A percentile compares a stretch with the other conserved stretches of the same genome.
phyloP scores from a whole-genome alignment of 1,140 invertebrate genomes.

The Diachasmimorpha longicaudata region DNA sequence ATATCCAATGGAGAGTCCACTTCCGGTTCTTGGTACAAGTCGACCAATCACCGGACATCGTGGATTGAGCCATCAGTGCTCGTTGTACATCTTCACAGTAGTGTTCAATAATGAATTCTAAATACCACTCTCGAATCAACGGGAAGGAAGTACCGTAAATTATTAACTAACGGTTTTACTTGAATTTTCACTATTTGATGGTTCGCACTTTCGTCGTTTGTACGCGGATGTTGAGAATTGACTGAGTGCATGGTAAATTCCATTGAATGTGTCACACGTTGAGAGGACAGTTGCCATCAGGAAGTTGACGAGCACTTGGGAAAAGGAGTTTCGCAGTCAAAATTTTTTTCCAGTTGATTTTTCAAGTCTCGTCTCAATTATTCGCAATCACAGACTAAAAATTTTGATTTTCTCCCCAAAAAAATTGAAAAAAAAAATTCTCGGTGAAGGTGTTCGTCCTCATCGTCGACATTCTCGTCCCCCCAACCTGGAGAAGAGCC shows the following conservation, averaged over 20 bases:
- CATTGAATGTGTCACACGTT: background rate
- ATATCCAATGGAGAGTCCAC: slow-evolving; percentile 35
- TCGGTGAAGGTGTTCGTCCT: background rate
- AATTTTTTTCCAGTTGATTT: too few species aligned
- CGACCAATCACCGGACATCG: slow-evolving; percentile 54
- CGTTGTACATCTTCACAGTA: slow-evolving; percentile 43
- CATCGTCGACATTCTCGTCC: too few species aligned
- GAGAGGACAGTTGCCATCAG: background rate
- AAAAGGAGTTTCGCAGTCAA: slow-evolving; percentile 7
- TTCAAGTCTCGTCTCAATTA: too few species aligned
- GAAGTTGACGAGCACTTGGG: slow-evolving; percentile 4
- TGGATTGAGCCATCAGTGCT: slow-evolving; percentile 59
- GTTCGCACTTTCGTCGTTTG: background rate
- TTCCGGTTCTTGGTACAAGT: slow-evolving; percentile 50
- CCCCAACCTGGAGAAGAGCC: too few species aligned
- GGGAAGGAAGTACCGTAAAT: background rate
- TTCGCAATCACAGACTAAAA: too few species aligned
- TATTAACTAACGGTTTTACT: background rate
- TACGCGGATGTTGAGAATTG: background rate
- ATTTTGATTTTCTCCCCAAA: too few species aligned
- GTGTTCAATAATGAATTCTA: slow-evolving; percentile 19
- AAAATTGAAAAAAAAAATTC: too few species aligned
- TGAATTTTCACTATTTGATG: background rate
- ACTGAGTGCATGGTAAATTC: background rate
- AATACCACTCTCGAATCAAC: slow-evolving; percentile 1